Base-by-base conservation (phyloP, 2,113 vertebrate genomes). In the Blennius ocellaris region DNA sequence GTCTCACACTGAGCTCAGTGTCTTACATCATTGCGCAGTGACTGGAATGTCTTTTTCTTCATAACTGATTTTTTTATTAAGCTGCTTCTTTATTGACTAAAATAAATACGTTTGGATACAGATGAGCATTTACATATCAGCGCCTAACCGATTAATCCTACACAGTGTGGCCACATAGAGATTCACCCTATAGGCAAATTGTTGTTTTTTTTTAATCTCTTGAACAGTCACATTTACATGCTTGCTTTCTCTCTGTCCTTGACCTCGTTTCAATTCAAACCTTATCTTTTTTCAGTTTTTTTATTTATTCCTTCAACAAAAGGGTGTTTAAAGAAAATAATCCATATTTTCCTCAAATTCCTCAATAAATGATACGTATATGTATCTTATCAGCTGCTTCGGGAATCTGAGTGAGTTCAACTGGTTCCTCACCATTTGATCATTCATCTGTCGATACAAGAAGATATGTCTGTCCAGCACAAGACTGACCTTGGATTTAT, bases 11-110 rank as follows among this genome's bases (percentile, higher is more conserved):
- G 86, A 30, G 82, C 48, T 59, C 60, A 65, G 83, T 85, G 77
- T 85, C 81, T 80, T 81, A 89, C 69, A 84, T 85, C 61, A 76
- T 56, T 75, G 70, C 58, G 64, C 71, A 73, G 63, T 85, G 70
- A 82, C 86, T 88, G 74, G 82, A 81, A 70, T 72, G 55, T 4
- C 21, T 30, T 30, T 30, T 30, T 30, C 21, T 30, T 4, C 21
- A 36, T 51, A 83, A 69, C 64, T 79, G 58, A 77, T 79, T 82
- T 79, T 82, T 50, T 49, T 51, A 45, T 71, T 41, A 59, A 4
- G 2, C 37, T 52, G 50, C 45, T 68, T 67, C 73, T 70, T 83
- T 54, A 80, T 69, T 86, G 21, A 58, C 80, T 68, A 85, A 73
- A 57, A 83, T 82, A 67, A 66, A 74, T 80, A 78, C 82, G 63